Evolutionary conservation across 2,113 vertebrate genomes (phyloP).

Genomic region (Columbina picui): DNA sequence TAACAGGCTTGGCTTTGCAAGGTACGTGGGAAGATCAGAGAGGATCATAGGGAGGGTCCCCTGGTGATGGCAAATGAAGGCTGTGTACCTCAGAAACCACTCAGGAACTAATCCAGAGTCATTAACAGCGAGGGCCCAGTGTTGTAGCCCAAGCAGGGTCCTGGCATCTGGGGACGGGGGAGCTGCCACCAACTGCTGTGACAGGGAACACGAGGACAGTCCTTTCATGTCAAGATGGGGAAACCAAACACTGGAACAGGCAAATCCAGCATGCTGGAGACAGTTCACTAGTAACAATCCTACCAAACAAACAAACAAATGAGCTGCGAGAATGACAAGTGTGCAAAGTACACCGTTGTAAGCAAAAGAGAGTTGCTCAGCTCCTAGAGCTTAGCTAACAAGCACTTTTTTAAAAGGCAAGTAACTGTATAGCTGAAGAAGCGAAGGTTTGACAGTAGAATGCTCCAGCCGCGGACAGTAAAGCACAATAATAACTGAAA

Average conservation of each 20-base stretch:
- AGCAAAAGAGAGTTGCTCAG: not conserved
- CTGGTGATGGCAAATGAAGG: not conserved
- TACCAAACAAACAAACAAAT: not conserved
- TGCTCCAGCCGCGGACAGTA: not conserved
- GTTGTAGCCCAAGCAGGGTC: not conserved
- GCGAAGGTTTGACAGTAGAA: not conserved
- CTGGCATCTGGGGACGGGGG: rapidly evolving
- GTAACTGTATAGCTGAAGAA: not conserved
- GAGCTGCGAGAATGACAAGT: not conserved
- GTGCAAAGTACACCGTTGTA: not conserved
- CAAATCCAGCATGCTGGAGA: not conserved
- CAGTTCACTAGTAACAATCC: not conserved
- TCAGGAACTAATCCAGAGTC: not conserved
- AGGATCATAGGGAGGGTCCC: not conserved
- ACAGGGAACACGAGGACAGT: not conserved
- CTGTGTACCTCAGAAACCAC: not conserved
- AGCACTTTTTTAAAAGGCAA: not conserved
- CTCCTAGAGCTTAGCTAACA: not conserved
- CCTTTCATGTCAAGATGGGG: not conserved
- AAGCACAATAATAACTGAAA: not conserved
- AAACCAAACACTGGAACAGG: not conserved
- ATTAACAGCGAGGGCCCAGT: not conserved
- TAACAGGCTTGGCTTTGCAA: not conserved
- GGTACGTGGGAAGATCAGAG: not conserved
- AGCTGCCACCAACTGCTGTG: not conserved